Evolutionary conservation across 1,140 invertebrate genomes (phyloP), one percentile per base, ranked within the genome.

Genomic region (Pararge aegeria): DNA sequence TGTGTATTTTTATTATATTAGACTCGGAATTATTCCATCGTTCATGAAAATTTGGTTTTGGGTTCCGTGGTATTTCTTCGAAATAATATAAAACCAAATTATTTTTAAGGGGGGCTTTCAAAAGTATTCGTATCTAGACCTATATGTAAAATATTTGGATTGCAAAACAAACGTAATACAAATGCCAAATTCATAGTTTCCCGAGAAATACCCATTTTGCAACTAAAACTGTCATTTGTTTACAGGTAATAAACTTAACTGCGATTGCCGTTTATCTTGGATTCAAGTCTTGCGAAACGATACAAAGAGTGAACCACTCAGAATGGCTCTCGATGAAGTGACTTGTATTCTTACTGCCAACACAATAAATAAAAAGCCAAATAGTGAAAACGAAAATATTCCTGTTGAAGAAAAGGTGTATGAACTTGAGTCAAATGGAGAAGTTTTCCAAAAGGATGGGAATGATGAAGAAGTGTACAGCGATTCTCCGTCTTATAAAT

Each of bases 221-320:
- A 42, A 46, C 6, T 9, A 21, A 46, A 46, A 15, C 3, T 20
- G 50, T 27, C 13, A 49, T 53, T 70, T 65, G 27, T 56, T 77
- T 90, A 12, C 92, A 96, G 95, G 93, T 78, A 96, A 95, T 89
- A 92, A 93, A 73, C 92, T 96, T 77, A 92, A 90, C 66, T 96
- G 95, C 80, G 94, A 96, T 87, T 95, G 94, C 75, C 94, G 94
- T 38, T 86, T 96, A 38, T 90, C 92, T 12, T 96, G 95, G 95
- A 93, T 95, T 73, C 93, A 94, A 85, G 90, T 91, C 29, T 80
- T 96, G 55, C 92, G 92, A 64, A 95, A 95, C 78, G 94, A 95
- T 74, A 95, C 95, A 38, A 93, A 92, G 75, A 94, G 94, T 75
- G 83, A 88, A 82, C 66, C 92, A 90, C 78, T 92, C 0, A 76